phyloP scores from a whole-genome alignment of 1,140 invertebrate genomes.

The Hyles vespertilio region DNA sequence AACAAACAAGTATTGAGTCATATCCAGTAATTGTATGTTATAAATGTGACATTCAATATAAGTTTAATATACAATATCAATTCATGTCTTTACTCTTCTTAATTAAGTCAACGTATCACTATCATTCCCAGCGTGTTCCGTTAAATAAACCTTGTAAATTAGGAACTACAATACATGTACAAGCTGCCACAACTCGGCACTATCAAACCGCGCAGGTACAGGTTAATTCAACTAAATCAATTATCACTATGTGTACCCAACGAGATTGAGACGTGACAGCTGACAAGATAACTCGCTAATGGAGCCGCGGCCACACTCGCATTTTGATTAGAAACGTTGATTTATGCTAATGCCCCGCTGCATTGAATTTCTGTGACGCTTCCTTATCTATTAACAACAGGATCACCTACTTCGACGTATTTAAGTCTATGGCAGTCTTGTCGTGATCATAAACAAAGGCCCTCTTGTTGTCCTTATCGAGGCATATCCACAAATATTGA shows the following conservation, averaged over 20 bases:
- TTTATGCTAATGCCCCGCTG: conserved; percentile 2
- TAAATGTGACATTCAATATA: not conserved
- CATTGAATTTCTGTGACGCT: not conserved
- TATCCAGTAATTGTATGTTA: too few relatives aligned
- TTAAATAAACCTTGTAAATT: not conserved
- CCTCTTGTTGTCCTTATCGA: too few relatives aligned
- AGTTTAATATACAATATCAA: not conserved
- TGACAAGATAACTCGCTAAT: conserved; percentile 31
- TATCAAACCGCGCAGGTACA: conserved; percentile 1
- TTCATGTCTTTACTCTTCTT: not conserved
- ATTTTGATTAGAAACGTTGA: conserved; percentile 20
- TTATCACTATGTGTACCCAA: conserved; percentile 31
- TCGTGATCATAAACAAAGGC: too few relatives aligned
- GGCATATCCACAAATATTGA: too few relatives aligned
- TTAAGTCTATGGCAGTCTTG: too few relatives aligned
- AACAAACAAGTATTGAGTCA: too few relatives aligned
- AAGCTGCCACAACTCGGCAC: not conserved
- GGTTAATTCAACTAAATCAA: conserved; percentile 28
- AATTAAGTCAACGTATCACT: too few relatives aligned
- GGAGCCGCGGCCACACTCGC: conserved; percentile 14
- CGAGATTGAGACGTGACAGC: conserved; percentile 33
- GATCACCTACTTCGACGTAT: too few relatives aligned
- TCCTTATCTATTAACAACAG: too few relatives aligned
- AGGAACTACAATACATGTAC: too few relatives aligned
- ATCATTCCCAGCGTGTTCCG: not conserved